phyloP scores from a whole-genome alignment of 2,888 invertebrate genomes.

The Cybosia mesomella region DNA sequence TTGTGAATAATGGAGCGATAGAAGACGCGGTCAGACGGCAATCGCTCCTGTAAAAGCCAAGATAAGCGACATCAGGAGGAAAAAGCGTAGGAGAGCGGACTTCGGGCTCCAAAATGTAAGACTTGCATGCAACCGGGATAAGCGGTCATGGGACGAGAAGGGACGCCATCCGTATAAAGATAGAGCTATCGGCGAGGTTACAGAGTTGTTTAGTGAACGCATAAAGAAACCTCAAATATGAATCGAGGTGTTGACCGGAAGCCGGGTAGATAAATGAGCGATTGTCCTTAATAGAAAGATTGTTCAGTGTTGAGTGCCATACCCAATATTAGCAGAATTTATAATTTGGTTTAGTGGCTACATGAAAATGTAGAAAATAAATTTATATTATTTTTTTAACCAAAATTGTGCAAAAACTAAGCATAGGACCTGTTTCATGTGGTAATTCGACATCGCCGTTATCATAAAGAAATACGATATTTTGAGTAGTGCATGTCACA shows the following conservation, averaged over 20 bases:
- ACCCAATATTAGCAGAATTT: not conserved
- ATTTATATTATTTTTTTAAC: not conserved
- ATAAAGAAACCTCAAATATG: not conserved
- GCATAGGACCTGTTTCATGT: not conserved
- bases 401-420: not conserved
- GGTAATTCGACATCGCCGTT: not conserved
- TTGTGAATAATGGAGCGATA: too few species aligned
- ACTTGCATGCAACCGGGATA: too few species aligned
- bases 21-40: too few species aligned
- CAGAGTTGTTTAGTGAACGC: not conserved
- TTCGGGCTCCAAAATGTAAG: too few species aligned
- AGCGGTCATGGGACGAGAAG: too few species aligned
- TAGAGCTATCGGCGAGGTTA: too few species aligned
- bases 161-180: too few species aligned
- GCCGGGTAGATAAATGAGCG: not conserved
- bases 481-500: slow-evolving; percentile 32
- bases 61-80: not conserved
- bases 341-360: not conserved
- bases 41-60: too few species aligned
- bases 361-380: not conserved
- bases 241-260: not conserved
- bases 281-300: not conserved
- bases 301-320: not conserved
- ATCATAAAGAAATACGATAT: slow-evolving; percentile 6
- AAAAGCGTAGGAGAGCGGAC: not conserved